Percentiles rank a stretch among this genome's conserved stretches.
phyloP scores from a whole-genome alignment of 2,888 invertebrate species.

The Scaptomyza cyrtandrae region DNA sequence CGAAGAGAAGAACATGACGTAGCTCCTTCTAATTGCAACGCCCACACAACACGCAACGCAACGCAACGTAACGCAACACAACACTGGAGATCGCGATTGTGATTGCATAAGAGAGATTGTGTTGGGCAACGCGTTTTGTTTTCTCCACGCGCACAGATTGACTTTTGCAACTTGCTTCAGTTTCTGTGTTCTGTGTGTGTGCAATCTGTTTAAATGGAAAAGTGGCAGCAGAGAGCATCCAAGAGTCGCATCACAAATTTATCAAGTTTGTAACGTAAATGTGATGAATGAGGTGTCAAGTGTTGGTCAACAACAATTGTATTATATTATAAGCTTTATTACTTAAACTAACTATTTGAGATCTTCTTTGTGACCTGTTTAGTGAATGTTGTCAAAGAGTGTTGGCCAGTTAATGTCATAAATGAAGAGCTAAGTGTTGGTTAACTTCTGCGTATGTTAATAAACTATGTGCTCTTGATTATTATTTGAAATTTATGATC shows the following conservation, averaged over 20 bases:
- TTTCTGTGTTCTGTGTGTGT: slow-evolving; percentile 40
- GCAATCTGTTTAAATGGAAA: not conserved
- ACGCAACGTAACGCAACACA: slow-evolving; percentile 55
- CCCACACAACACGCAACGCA: slow-evolving; percentile 75
- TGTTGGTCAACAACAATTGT: not conserved
- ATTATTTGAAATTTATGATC: too few relatives aligned
- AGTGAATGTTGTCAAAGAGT: not conserved
- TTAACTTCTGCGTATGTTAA: not conserved
- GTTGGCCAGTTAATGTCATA: too few relatives aligned
- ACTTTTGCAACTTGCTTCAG: slow-evolving; percentile 73
- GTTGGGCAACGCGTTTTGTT: slow-evolving; percentile 37
- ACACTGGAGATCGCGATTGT: slow-evolving; percentile 51
- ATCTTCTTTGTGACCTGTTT: not conserved
- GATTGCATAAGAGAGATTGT: slow-evolving; percentile 65
- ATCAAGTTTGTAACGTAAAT: slow-evolving; percentile 13
- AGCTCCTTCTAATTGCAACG: slow-evolving; percentile 76
- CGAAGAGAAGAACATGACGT: slow-evolving; percentile 55
- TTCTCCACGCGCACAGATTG: slow-evolving; percentile 58
- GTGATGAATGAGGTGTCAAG: not conserved
- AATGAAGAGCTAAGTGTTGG: not conserved
- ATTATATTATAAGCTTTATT: too few relatives aligned
- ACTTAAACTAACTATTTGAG: too few relatives aligned
- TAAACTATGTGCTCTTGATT: too few relatives aligned
- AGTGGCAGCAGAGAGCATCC: not conserved
- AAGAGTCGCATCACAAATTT: not conserved